Base-by-base conservation (phyloP, 1,140 invertebrate genomes). In the Hylaeus volcanicus region DNA sequence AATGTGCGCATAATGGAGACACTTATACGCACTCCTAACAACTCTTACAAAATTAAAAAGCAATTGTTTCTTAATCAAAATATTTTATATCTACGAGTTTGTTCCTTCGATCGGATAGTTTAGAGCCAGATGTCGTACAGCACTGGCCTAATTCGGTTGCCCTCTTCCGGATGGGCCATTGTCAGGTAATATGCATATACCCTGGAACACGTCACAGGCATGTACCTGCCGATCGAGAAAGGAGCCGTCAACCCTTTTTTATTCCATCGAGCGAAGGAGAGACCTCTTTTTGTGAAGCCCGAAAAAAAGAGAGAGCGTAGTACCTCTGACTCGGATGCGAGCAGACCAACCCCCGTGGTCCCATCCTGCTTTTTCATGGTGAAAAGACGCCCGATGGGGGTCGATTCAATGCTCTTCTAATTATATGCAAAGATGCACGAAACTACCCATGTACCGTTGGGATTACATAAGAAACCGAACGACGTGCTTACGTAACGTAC, bases 151-250 rank as follows among this genome's bases (percentile, higher is more conserved):
- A 86, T 86, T 84, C 82, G 45, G 69, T 73, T 78, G 75, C 65
- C 78, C 84, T 83, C 84, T 86, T 86, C 84, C 75, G 76, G 85
- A 84, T 86, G 85, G 85, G 37, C 70, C 74, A 87, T 89, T 87
- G 86, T 89, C 85, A 86, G 87, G 85, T 89, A 90, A 91, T 91
- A 91, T 91, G 89, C 90, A 91, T 91, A 91, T 82, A 88, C 79
- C 73, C 63, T 78, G 63, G 83, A 85, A 88, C 79, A 88, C 87
- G 86, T 89, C 87, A 87, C 84, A 80, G 89, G 82, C 84, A 88
- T 85, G 88, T 91, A 88, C 89, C 90, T 90, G 89, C 89, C 79
- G 82, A 79, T 82, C 68, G 68, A 86, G 66, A 86, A 90, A 88
- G 83, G 84, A 90, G 69, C 84, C 80, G 83, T 88, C 83, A 83